These are phyloP conservation scores for Pyrochroa serraticornis DNA, from an alignment of 2,888 invertebrate genomes.

Conservation along the genomic window DNA sequence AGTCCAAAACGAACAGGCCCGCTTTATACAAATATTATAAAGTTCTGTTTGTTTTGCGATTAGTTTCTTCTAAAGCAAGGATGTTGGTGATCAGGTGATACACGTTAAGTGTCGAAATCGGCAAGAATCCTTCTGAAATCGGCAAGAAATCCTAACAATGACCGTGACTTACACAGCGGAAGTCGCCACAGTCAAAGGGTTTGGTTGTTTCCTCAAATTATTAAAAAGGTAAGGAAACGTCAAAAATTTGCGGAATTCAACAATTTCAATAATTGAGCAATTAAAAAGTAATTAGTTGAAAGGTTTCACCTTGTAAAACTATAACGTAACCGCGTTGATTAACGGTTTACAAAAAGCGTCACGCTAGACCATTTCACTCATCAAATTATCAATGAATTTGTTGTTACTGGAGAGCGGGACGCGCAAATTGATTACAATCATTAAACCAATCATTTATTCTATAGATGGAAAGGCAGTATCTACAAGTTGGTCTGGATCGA, in stretches of 20 bases:
- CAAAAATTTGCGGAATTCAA: background rate
- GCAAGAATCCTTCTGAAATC: constrained; percentile 2
- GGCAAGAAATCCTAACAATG: constrained; percentile 35
- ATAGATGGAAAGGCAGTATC: constrained; percentile 92
- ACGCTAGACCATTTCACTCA: too few relatives aligned
- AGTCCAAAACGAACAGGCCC: too few relatives aligned
- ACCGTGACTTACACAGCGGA: constrained; percentile 50
- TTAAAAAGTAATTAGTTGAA: constrained; percentile 3
- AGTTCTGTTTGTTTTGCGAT: constrained; percentile 7
- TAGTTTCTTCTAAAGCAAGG: constrained; percentile 1
- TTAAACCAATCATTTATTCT: constrained; percentile 23
- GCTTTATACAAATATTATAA: background rate
- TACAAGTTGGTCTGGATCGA: constrained; percentile 95
- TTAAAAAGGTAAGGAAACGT: constrained; percentile 71
- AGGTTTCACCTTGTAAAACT: too few relatives aligned
- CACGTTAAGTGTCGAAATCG: constrained; percentile 4
- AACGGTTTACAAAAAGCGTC: too few relatives aligned
- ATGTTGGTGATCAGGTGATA: constrained; percentile 17
- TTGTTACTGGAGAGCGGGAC: background rate
- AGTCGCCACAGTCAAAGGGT: constrained; percentile 62
- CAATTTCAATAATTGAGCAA: background rate
- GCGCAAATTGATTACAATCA: background rate
- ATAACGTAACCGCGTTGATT: too few relatives aligned
- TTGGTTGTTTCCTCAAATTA: constrained; percentile 87
- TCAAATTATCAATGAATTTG: too few relatives aligned